Evolutionary conservation across 2,888 invertebrate species (phyloP), one percentile per base, ranked within the genome.

Genomic region (Trilocha varians): DNA sequence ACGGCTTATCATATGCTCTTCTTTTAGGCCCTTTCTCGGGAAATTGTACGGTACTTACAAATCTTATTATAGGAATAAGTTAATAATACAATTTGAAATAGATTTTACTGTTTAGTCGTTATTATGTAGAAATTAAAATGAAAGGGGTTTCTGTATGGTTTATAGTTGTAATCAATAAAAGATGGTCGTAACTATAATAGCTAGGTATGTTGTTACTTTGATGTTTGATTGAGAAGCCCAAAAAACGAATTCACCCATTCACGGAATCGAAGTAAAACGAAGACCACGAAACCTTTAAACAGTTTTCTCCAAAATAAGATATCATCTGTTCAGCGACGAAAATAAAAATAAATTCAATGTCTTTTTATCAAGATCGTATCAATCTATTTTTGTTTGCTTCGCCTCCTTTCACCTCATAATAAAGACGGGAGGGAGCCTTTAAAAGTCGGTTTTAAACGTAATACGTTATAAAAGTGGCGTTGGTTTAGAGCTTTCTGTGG

Each of bases 401-500:
- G 70, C 68, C 71, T 65, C 65, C 62, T 64, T 70, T 64, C 58
- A 54, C 55, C 49, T 59, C 52, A 65, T 71, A 71, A 76, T 72
- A 68, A 68, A 66, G 57, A 55, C 61, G 52, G 52, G 49, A 50
- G 67, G 65, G 62, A 65, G 68, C 63, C 68, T 77, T 78, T 73
- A 68, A 76, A 76, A 78, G 72, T 71, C 62, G 62, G 60, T 75
- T 82, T 78, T 75, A 76, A 80, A 73, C 65, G 77, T 78, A 70
- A 80, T 80, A 79, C 76, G 82, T 83, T 82, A 82, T 77, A 62
- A 73, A 70, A 70, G 70, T 68, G 73, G 67, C 68, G 67, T 67
- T 65, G 74, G 70, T 68, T 76, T 80, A 82, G 65, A 84, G 83
- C 78, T 78, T 83, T 83, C 69, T 70, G 65, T 63, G 71, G 77